A percentile compares a stretch with the other conserved stretches of the same genome.
phyloP scores from a whole-genome alignment of 2,113 vertebrate genomes.

The Nerophis ophidion region DNA sequence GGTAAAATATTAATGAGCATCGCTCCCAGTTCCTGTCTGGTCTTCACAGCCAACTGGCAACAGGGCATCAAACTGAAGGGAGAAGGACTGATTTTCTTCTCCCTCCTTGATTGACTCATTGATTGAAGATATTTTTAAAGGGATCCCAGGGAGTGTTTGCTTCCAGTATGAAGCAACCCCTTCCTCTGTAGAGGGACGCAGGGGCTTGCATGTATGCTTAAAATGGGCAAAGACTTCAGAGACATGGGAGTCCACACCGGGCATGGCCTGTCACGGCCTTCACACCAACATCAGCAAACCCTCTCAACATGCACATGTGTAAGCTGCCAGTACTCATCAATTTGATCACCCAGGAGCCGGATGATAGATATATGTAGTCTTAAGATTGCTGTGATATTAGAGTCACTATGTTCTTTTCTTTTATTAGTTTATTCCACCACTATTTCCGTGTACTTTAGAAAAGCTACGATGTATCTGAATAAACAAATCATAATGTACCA shows the following conservation, averaged over 20 bases:
- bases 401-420: constrained; percentile 47
- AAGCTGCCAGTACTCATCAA: constrained; percentile 64
- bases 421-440: constrained; percentile 40
- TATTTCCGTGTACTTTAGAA: neutral
- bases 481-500: neutral
- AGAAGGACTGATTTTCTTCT: constrained; percentile 64
- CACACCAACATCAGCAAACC: constrained; percentile 56
- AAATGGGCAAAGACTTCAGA: constrained; percentile 78
- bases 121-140: constrained; percentile 86
- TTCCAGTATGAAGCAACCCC: constrained; percentile 72
- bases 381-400: constrained; percentile 53
- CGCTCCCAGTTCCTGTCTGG: constrained; percentile 74
- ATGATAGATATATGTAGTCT: constrained; percentile 62
- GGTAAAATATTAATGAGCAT: constrained; percentile 78
- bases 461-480: constrained; percentile 8
- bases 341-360: constrained; percentile 59
- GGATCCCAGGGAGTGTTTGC: constrained; percentile 75
- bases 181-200: constrained; percentile 68
- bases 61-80: constrained; percentile 72
- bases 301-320: constrained; percentile 36
- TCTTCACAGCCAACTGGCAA: constrained; percentile 77
- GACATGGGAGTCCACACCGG: constrained; percentile 65
- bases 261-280: constrained; percentile 63
- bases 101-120: constrained; percentile 79
- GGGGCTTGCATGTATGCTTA: constrained; percentile 67